Evolutionary conservation across 2,113 vertebrate genomes (phyloP).

Genomic region (Pteruthius melanotis): DNA sequence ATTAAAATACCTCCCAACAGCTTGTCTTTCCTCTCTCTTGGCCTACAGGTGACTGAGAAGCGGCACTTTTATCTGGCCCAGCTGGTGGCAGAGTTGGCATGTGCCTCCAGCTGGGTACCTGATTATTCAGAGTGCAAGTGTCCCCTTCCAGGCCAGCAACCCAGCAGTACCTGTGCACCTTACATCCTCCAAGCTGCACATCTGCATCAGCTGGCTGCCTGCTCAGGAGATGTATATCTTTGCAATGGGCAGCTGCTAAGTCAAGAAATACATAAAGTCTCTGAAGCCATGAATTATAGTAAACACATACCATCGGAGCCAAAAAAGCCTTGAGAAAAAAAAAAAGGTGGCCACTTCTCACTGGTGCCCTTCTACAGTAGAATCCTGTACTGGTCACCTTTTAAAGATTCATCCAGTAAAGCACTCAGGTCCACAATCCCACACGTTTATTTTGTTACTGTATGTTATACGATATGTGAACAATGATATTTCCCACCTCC

Average conservation of each 20-base stretch:
- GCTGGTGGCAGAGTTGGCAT: fast-evolving
- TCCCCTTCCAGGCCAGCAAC: background rate
- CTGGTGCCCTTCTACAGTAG: background rate
- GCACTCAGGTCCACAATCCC: background rate
- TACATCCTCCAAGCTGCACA: background rate
- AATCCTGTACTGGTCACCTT: background rate
- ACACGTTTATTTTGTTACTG: background rate
- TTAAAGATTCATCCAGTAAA: background rate
- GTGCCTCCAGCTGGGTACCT: background rate
- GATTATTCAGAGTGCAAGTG: background rate
- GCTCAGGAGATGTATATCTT: fast-evolving
- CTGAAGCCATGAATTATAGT: background rate
- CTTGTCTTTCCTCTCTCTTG: background rate
- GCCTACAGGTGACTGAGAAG: background rate
- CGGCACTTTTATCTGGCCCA: background rate
- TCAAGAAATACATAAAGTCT: background rate
- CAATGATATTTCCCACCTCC: background rate
- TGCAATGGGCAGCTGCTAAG: background rate
- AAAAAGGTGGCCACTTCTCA: background rate
- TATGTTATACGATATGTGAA: background rate
- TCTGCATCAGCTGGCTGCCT: background rate
- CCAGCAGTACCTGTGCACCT: fast-evolving
- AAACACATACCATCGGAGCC: background rate
- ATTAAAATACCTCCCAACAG: background rate
- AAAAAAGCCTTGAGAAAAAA: background rate